Evolutionary conservation across 2,113 vertebrate species (phyloP).

Genomic region (Opisthocomus hoazin): DNA sequence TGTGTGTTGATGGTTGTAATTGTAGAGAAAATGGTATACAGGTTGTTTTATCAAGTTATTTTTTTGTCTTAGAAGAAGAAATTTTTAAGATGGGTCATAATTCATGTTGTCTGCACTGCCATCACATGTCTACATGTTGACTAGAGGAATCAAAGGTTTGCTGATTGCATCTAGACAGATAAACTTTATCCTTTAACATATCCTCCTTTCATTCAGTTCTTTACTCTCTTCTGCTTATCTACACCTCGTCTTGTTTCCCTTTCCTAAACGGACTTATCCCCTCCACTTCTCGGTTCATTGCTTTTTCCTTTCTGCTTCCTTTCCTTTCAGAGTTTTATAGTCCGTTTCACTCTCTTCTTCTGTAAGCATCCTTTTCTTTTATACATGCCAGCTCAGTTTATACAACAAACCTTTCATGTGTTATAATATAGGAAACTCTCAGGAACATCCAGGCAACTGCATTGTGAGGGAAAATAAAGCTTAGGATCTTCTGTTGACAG

Average conservation of each 20-base stretch:
- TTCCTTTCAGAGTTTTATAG: not conserved
- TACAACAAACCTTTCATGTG: not conserved
- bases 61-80: not conserved
- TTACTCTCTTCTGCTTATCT: not conserved
- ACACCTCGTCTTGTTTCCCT: not conserved
- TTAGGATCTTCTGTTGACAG: not conserved
- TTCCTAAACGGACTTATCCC: not conserved
- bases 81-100: not conserved
- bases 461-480: not conserved
- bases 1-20: not conserved
- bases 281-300: not conserved
- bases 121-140: not conserved
- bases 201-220: constrained; percentile 48
- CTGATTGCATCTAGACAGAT: constrained; percentile 20
- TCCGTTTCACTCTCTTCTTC: not conserved
- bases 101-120: constrained; percentile 24
- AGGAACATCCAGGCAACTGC: not conserved
- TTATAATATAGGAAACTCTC: not conserved
- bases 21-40: not conserved
- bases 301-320: not conserved
- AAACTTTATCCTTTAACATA: constrained; percentile 53
- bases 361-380: not conserved
- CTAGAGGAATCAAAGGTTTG: constrained; percentile 45
- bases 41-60: not conserved
- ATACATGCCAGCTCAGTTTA: not conserved